These are phyloP conservation scores for Nomada ferruginata DNA, from an alignment of 2,888 invertebrate genomes.

Conservation along the genomic window DNA sequence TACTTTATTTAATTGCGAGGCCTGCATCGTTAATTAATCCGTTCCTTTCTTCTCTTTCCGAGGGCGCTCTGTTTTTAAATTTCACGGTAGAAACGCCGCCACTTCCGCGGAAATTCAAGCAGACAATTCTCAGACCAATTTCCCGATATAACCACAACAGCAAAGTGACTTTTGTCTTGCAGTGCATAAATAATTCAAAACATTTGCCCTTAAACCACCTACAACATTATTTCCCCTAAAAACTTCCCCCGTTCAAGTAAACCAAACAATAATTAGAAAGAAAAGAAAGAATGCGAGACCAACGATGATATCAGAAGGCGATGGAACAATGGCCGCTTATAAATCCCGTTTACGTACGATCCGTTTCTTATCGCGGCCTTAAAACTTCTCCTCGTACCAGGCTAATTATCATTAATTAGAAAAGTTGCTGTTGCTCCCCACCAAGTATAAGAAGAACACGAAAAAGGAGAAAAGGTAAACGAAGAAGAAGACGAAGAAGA, in stretches of 20 bases:
- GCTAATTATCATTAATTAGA: slow-evolving; percentile 84
- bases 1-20: not conserved
- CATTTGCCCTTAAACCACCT: no score
- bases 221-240: no score
- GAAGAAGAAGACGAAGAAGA: not conserved
- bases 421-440: slow-evolving; percentile 74
- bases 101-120: not conserved
- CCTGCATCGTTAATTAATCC: not conserved
- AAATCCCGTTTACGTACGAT: slow-evolving; percentile 73
- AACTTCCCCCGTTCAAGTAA: not conserved
- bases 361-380: slow-evolving; percentile 80
- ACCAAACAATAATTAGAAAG: not conserved
- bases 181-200: no score
- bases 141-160: not conserved
- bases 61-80: not conserved
- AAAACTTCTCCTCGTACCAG: slow-evolving; percentile 71
- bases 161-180: not conserved
- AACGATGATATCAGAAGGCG: not conserved
- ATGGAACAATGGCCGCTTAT: slow-evolving; percentile 55
- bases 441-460: not conserved
- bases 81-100: not conserved
- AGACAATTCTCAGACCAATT: not conserved
- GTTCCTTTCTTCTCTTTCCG: not conserved
- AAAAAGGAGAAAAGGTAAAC: not conserved
- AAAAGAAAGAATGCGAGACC: no score